Percentiles rank a stretch among this genome's conserved stretches.
phyloP scores from a whole-genome alignment of 2,113 vertebrate species.

The Salvelinus namaycush region DNA sequence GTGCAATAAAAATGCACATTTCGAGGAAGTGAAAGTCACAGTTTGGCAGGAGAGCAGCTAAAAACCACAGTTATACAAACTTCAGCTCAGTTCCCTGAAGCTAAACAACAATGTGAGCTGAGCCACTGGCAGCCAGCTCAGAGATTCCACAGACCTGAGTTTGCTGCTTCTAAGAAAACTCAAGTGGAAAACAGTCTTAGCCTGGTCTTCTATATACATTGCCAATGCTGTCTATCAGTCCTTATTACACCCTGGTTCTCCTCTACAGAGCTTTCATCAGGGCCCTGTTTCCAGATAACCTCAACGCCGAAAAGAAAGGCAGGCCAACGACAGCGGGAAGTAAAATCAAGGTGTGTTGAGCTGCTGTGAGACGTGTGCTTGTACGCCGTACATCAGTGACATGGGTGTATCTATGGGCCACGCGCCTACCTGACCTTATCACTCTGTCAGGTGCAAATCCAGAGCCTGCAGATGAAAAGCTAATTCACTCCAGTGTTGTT shows the following conservation, averaged over 20 bases:
- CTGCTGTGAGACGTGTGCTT: neutral
- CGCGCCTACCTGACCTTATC: neutral
- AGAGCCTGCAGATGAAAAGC: neutral
- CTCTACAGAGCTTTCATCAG: conserved; percentile 88
- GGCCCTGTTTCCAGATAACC: conserved; percentile 91
- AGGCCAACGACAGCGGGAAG: conserved; percentile 94
- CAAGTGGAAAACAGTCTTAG: neutral
- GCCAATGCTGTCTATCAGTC: neutral
- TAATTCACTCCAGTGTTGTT: conserved; percentile 12
- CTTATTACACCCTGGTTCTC: neutral
- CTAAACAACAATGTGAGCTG: conserved; percentile 15
- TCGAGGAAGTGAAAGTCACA: conserved; percentile 13
- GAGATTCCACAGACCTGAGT: conserved; percentile 11
- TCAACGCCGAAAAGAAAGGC: conserved; percentile 96
- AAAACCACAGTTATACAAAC: conserved; percentile 36
- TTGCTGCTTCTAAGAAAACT: neutral
- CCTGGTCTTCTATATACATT: neutral
- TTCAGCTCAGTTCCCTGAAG: neutral
- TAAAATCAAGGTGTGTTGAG: conserved; percentile 91
- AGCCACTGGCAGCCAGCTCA: neutral
- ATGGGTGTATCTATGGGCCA: neutral
- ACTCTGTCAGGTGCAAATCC: conserved; percentile 24
- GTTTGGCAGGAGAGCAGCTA: conserved; percentile 10
- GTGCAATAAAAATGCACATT: conserved; percentile 2
- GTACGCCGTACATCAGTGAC: neutral